Base-by-base conservation (phyloP, 2,888 invertebrate genomes). In the Endomychus coccineus region DNA sequence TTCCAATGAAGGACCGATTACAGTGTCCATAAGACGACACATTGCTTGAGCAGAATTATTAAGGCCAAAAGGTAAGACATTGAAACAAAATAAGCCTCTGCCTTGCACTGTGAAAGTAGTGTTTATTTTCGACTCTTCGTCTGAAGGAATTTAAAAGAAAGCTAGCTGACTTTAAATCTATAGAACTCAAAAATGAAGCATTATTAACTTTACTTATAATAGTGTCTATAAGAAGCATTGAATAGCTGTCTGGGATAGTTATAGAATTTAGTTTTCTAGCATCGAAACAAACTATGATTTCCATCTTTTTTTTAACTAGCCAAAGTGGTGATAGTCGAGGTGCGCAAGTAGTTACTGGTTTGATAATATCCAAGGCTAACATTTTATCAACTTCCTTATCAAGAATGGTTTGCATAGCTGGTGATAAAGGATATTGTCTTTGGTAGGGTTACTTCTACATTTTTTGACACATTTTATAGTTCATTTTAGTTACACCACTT, bases 151-250 rank as follows among this genome's bases (percentile, higher is more conserved):
- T 23, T 33, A 32, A 10, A 25, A 37, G 12, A 27, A 37, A 12
- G 32, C 32, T 5, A 4, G 10, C n/a, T n/a, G n/a, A n/a, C 27
- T 37, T 37, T 27, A 33, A 25, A 17, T 37, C 37, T 10, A 37
- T n/a, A 7, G 37, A 32, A 2, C 16, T 17, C 5, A 36, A 23
- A 30, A 14, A 36, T 30, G 13, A 10, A 9, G 22, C 30, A 30
- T 36, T 16, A 2, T 25, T 3, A 9, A 36, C 14, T n/a, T 23
- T 13, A n/a, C 10, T 30, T 5, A 36, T 9, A 22, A 36, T 36
- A 14, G 21, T n/a, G 22, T 36, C 23, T 15, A 36, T 36, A 14
- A 30, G 16, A 7, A 22, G 36, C 16, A 25, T 12, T 4, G 30
- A 27, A 16, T 37, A 37, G 2, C 4, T 12, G 12, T 33, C 37